These are phyloP conservation scores for Nephila pilipes DNA, from an alignment of 1,140 invertebrate species.

Conservation along the genomic window DNA sequence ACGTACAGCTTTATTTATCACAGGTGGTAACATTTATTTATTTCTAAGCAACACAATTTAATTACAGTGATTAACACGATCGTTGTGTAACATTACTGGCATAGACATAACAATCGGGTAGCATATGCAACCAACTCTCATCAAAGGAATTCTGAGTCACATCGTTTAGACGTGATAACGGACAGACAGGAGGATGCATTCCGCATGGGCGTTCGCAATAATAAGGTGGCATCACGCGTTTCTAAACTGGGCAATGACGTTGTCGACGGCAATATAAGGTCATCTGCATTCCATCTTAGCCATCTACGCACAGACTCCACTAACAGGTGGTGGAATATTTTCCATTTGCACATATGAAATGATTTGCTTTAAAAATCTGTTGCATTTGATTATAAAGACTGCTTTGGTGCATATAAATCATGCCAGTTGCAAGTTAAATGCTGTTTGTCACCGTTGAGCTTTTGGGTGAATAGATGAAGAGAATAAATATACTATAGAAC, in stretches of 20 bases:
- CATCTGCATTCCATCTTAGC: constrained; percentile 64
- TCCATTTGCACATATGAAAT: neutral
- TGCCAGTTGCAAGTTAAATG: too few species aligned
- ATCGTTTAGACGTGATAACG: neutral
- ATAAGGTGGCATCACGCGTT: constrained; percentile 39
- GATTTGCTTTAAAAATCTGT: too few species aligned
- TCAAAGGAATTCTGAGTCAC: neutral
- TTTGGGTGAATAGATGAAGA: too few species aligned
- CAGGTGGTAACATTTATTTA: neutral
- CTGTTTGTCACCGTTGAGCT: too few species aligned
- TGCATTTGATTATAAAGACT: too few species aligned
- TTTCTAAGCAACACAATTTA: neutral
- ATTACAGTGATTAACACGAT: neutral
- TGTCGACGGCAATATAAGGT: constrained; percentile 48
- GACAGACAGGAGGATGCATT: constrained; percentile 31
- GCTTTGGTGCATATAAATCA: too few species aligned
- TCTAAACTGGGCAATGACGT: constrained; percentile 58
- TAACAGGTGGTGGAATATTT: constrained; percentile 37
- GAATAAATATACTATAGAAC: too few species aligned
- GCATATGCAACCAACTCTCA: neutral
- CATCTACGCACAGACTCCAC: neutral
- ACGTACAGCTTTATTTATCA: neutral
- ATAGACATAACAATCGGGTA: neutral
- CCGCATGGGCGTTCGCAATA: constrained; percentile 51
- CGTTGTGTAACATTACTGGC: neutral